phyloP scores from a whole-genome alignment of 2,888 invertebrate genomes.

The Euzophera pinguis region DNA sequence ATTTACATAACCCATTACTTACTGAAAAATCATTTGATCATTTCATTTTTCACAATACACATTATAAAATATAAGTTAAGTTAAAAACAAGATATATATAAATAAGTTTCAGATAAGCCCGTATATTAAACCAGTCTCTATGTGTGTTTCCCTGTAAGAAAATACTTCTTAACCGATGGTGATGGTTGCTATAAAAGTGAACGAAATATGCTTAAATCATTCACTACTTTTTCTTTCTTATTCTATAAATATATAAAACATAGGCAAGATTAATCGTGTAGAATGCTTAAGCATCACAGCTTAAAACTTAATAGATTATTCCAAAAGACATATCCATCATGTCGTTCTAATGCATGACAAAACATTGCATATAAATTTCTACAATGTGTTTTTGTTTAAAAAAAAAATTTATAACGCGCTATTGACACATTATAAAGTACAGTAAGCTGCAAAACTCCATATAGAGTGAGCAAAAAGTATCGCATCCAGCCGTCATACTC shows the following conservation, averaged over 20 bases:
- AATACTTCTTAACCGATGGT: not conserved
- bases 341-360: no score
- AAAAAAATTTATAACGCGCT: no score
- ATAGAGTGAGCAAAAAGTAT: no score
- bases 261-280: not conserved
- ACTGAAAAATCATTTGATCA: not conserved
- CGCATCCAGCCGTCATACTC: no score
- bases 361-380: no score
- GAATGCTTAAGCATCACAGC: not conserved
- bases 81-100: conserved; percentile 13
- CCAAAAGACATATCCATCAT: not conserved
- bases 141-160: conserved; percentile 7
- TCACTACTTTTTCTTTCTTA: not conserved
- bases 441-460: no score
- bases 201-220: not conserved
- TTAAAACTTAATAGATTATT: not conserved
- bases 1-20: conserved; percentile 16
- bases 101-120: conserved; percentile 1
- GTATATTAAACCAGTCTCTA: conserved; percentile 11
- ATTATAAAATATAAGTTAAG: conserved; percentile 4
- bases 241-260: not conserved
- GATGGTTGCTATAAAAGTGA: not conserved
- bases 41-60: not conserved
- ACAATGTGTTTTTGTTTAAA: no score
- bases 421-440: no score